Evolutionary conservation across 2,888 invertebrate genomes (phyloP), one percentile per base, ranked within the genome.

Genomic region (Hyposoter dolosus): DNA sequence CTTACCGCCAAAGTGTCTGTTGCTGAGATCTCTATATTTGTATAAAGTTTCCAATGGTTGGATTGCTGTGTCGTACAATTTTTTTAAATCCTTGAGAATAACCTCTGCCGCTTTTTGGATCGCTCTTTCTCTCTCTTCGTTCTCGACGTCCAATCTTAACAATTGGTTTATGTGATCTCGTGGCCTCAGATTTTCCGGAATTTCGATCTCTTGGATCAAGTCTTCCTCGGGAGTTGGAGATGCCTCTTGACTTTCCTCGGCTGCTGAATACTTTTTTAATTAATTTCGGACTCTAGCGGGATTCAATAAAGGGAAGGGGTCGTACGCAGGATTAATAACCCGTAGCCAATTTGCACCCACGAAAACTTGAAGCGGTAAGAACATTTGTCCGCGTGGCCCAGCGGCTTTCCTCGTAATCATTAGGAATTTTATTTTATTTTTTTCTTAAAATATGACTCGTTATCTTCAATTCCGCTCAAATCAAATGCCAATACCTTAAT

Each of bases 1-100:
- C 88, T 90, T 91, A 95, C 96, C 96, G 92, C 98, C 97, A 92
- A 98, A 98, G 94, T 98, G 98, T 88, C 98, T 96, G 93, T 98
- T 98, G 93, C 98, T 98, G 82, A 99, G 95, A 94, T 98, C 98
- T 90, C 98, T 96, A 93, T 98, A 99, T 93, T 98, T 98, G 94
- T 98, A 99, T 45, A 98, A 94, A n/a, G 95, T 96, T 95, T 99
- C 99, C 91, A 99, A 95, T 0, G 98, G 98, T 94, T 98, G 98
- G 72, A 99, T 98, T 3, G 98, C 97, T 88, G 95, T 96, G 93
- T 98, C 98, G 91, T 98, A 98, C 77, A 98, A 95, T 91, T 96
- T 96, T 94, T 98, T 98, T 89, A 98, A 95, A 91, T 98, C 98
- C 89, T 97, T 96, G 45, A 98, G 95, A 40, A 98, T 96, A 32